Evolutionary conservation across 1,140 invertebrate species (phyloP).

Genomic region (Potamilus streckersoni): DNA sequence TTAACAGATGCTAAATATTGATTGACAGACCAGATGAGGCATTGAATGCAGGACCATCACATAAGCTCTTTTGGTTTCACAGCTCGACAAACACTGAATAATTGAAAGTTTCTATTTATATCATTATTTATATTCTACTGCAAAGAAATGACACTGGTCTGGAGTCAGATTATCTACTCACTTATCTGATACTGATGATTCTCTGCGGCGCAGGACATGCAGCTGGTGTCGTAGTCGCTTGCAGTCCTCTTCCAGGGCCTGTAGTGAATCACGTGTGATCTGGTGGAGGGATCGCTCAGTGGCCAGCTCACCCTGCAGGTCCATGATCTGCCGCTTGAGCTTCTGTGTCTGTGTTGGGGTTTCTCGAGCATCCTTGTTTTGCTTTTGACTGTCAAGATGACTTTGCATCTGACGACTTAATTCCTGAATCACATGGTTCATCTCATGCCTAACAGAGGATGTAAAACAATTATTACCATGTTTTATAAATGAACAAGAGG

Average conservation of each 20-base stretch:
- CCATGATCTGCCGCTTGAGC: slow-evolving; percentile 34
- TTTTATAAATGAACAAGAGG: not conserved
- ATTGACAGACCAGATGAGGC: not conserved
- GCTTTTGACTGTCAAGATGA: slow-evolving; percentile 45
- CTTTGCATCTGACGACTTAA: slow-evolving; percentile 53
- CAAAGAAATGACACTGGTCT: not conserved
- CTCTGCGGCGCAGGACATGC: slow-evolving; percentile 34
- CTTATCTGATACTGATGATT: slow-evolving; percentile 43
- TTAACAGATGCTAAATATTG: not conserved
- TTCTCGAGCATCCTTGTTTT: slow-evolving; percentile 11
- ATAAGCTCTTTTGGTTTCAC: not conserved
- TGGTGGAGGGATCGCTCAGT: slow-evolving; percentile 59
- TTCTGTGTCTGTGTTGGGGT: not conserved
- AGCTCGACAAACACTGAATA: not conserved
- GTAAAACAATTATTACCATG: slow-evolving; percentile 1
- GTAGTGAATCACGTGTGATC: slow-evolving; percentile 54
- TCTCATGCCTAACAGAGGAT: slow-evolving; percentile 51
- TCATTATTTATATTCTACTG: not conserved
- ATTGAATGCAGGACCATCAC: not conserved
- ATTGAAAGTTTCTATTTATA: not conserved
- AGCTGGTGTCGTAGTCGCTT: slow-evolving; percentile 50
- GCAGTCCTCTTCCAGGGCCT: slow-evolving; percentile 58
- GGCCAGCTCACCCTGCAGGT: slow-evolving; percentile 50
- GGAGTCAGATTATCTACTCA: slow-evolving; percentile 24
- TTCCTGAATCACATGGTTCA: slow-evolving; percentile 58